phyloP scores from a whole-genome alignment of 2,113 vertebrate species.

The Leucoraja erinaceus region DNA sequence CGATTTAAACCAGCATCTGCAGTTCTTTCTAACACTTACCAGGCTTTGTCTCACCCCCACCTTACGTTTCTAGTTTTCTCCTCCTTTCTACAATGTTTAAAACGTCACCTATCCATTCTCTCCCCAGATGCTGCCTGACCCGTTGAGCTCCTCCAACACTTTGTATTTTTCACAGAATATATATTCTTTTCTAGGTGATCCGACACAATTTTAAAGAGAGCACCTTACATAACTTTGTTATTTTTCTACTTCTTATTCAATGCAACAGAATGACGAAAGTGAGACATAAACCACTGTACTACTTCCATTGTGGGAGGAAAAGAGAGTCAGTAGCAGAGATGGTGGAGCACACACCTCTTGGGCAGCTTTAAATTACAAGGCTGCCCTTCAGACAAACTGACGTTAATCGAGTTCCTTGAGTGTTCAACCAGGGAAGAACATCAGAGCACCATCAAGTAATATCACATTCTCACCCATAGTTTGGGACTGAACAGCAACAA shows the following conservation, averaged over 20 bases:
- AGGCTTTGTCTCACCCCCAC: no score
- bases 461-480: background rate
- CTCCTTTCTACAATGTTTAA: no score
- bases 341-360: background rate
- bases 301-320: slow-evolving; percentile 9
- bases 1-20: no score
- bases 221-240: background rate
- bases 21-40: no score
- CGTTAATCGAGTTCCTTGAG: background rate
- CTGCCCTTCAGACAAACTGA: slow-evolving; percentile 2
- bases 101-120: no score
- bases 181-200: background rate
- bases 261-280: background rate
- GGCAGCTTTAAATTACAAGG: slow-evolving; percentile 13
- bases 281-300: background rate
- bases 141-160: no score
- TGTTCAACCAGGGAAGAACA: background rate
- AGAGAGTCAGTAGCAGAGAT: background rate
- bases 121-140: no score
- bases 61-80: no score
- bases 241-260: background rate
- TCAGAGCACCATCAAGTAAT: background rate
- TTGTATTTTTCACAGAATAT: background rate
- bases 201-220: background rate
- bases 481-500: background rate